phyloP scores from a whole-genome alignment of 2,888 invertebrate genomes.

The Mythimna loreyi region DNA sequence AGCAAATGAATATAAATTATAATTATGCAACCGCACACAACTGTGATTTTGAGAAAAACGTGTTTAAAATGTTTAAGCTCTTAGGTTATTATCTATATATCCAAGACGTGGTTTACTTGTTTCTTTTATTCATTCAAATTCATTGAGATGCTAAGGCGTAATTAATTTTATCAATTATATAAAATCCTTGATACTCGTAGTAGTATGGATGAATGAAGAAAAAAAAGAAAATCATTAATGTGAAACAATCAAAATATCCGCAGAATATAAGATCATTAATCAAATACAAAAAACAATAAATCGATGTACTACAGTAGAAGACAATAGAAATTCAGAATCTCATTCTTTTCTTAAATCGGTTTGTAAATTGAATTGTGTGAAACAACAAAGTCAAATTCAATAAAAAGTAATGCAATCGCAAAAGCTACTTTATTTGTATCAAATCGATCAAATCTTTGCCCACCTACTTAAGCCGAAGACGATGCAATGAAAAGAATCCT shows the following conservation, averaged over 20 bases:
- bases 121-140: not conserved
- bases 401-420: conserved; percentile 11
- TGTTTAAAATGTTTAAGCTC: no score
- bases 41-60: no score
- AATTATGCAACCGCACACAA: no score
- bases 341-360: not conserved
- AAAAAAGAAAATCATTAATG: no score
- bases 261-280: no score
- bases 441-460: conserved; percentile 40
- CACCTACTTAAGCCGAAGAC: conserved; percentile 31
- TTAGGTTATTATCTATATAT: not conserved
- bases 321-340: no score
- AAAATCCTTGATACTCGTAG: no score
- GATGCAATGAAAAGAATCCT: conserved; percentile 47
- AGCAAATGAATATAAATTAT: no score
- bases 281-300: no score
- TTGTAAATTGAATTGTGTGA: not conserved
- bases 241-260: no score
- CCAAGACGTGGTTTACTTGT: not conserved
- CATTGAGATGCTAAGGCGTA: not conserved
- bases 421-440: conserved; percentile 38
- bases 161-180: no score
- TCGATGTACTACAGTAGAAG: no score
- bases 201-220: not conserved
- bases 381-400: conserved; percentile 9